Conservation (phyloP, 2,888 invertebrate species). For the Holacanthella duospinosa region DNA sequence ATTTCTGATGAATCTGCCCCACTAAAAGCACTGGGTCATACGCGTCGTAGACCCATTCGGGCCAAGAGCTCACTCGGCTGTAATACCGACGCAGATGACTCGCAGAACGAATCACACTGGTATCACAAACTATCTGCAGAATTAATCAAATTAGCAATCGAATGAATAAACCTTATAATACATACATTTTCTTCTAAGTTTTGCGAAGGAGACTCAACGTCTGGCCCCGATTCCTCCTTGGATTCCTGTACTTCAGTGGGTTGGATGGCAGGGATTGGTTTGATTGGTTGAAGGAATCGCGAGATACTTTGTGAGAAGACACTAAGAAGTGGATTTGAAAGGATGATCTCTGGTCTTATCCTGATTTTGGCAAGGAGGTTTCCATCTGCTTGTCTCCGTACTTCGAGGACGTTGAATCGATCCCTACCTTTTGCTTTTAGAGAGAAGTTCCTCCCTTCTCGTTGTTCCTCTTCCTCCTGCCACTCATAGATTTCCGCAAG, state of each 20-base stretch:
- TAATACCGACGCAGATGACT: too few relatives aligned
- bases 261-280: too few relatives aligned
- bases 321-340: too few relatives aligned
- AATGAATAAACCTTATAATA: too few relatives aligned
- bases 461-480: conserved; percentile 43
- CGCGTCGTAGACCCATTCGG: conserved; percentile 55
- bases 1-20: conserved; percentile 33
- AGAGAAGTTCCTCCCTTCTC: conserved; percentile 19
- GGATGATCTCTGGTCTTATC: conserved; percentile 59
- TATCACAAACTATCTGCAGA: too few relatives aligned
- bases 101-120: too few relatives aligned
- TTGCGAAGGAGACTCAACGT: too few relatives aligned
- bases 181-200: too few relatives aligned
- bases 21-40: conserved; percentile 49
- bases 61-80: conserved; percentile 52
- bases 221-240: too few relatives aligned
- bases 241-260: too few relatives aligned
- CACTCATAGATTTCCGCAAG: conserved; percentile 57
- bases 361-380: conserved; percentile 50
- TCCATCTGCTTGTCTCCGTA: conserved; percentile 44
- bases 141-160: too few relatives aligned
- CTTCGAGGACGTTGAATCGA: conserved; percentile 54
- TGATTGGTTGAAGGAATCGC: conserved; percentile 7
- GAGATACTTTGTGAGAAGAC: conserved; percentile 35
- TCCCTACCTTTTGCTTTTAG: conserved; percentile 66